Evolutionary conservation across 2,797 vertebrate species (phyloP), one percentile per base, ranked within the genome.

Genomic region (Lithobates sylvaticus): DNA sequence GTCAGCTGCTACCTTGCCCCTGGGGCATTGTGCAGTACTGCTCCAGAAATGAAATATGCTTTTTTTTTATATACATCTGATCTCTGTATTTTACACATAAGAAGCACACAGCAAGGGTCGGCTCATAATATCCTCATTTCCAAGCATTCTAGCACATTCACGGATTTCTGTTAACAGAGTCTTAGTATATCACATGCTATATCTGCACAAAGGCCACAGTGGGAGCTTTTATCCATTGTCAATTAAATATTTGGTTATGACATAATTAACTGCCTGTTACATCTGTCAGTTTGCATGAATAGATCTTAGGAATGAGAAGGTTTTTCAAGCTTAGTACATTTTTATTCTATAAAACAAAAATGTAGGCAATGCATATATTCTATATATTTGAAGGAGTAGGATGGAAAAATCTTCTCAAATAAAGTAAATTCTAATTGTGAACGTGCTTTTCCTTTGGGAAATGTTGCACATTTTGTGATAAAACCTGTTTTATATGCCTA

Each of bases 11-110:
- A 77, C 69, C 75, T 69, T 69, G 76, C 58, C 86, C 64, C 81
- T 73, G 26, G 86, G 76, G 81, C 50, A 13, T 78, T 58, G 10
- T 58, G 68, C 54, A 42, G 58, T 74, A 87, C 69, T 12, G 65
- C 54, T 34, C 81, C 9, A 73, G 50, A 75, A 79, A 87, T 75
- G 21, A 87, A 87, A 84, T 61, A 84, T 87, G 76, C 32, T 39
- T 78, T 75, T 61, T 10, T 26, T 32, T 32, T 3, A 26, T 27
- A 58, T 50, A 83, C 80, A 87, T 83, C 75, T 87, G 50, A 69
- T 83, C 80, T 78, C 58, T 42, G n/a, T n/a, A 29, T 64, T 26
- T 67, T 44, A 39, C 27, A 64, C 34, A 32, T 15, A 64, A 79
- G 39, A 47, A 68, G 27, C 50, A 74, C 9, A 5, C 10, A 42